Base-by-base conservation (phyloP, 2,113 vertebrate genomes). In the Oryzias woworae region DNA sequence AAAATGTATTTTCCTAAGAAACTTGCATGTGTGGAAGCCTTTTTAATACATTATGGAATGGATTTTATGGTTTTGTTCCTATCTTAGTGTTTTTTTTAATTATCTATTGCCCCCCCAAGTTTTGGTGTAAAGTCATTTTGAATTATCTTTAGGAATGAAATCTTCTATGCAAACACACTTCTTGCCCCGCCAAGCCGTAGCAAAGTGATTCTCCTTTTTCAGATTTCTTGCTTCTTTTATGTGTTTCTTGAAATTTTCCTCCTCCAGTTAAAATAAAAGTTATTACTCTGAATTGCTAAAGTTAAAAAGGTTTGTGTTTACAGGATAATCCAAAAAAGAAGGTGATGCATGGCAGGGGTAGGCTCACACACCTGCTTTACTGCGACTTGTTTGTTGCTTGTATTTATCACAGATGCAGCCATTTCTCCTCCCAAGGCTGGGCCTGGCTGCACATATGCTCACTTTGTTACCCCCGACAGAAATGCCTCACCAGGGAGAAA, bases 401-500 rank as follows among this genome's bases (percentile, higher is more conserved):
- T 69, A 80, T 90, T 86, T 81, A 86, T 90, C 78, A 81, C 57
- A 53, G 52, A 70, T 63, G 67, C 71, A 83, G 62, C 69, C 77
- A 53, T 77, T 85, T 66, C 58, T 51, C 62, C 69, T 65, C 53
- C 1, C 49, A 78, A 61, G 68, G 69, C 81, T 73, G 62, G 43
- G 75, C 51, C 74, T 63, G 56, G 50, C 67, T 72, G 80, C 76
- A 80, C 85, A 86, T 83, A 86, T 64, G 50, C 71, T 77, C 81
- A 78, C 84, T 86, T 76, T 84, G 79, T 84, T 88, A 86, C 78
- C 78, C 81, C 68, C 53, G 77, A 87, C 82, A 85, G 80, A 66
- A 81, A 88, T 77, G 80, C 54, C 78, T 79, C 85, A 82, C 84
- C 54, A 58, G 87, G 83, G 85, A 88, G 61, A 82, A 36, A 85